A percentile compares a stretch with the other conserved stretches of the same genome.
phyloP scores from a whole-genome alignment of 2,113 vertebrate species.

The Melanostigma gelatinosum region DNA sequence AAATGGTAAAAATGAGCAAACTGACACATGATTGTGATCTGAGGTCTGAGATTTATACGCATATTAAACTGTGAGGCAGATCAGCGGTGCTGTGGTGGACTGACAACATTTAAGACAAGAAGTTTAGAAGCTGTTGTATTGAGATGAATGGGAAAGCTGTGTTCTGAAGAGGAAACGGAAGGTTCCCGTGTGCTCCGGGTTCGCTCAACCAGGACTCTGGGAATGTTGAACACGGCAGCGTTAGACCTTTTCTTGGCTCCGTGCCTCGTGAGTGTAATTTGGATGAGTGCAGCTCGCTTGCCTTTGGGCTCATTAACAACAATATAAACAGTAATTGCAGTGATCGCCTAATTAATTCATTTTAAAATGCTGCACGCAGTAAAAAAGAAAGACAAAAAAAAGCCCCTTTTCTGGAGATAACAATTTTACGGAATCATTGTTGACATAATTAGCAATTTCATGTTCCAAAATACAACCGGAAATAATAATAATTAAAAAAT shows the following conservation, averaged over 20 bases:
- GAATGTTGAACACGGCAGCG: slow-evolving; percentile 68
- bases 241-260: slow-evolving; percentile 83
- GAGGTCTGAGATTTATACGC: slow-evolving; percentile 11
- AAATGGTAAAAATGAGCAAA: slow-evolving; percentile 33
- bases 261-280: slow-evolving; percentile 84
- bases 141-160: slow-evolving; percentile 1
- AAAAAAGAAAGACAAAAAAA: slow-evolving; percentile 39
- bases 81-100: not conserved
- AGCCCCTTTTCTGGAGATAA: slow-evolving; percentile 78
- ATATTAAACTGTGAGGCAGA: slow-evolving; percentile 37
- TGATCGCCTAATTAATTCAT: slow-evolving; percentile 87
- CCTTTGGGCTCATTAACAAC: slow-evolving; percentile 88
- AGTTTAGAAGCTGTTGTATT: slow-evolving; percentile 6
- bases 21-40: slow-evolving; percentile 48
- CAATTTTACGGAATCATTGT: slow-evolving; percentile 77
- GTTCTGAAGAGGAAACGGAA: slow-evolving; percentile 19
- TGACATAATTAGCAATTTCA: slow-evolving; percentile 81
- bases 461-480: slow-evolving; percentile 74
- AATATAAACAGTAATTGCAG: slow-evolving; percentile 89
- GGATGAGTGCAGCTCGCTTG: slow-evolving; percentile 85
- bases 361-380: slow-evolving; percentile 79
- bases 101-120: not conserved
- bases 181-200: slow-evolving; percentile 22
- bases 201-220: slow-evolving; percentile 48
- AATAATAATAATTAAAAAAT: slow-evolving; percentile 60